Base-by-base conservation (phyloP, 1,140 invertebrate genomes). In the Berghia stephanieae region DNA sequence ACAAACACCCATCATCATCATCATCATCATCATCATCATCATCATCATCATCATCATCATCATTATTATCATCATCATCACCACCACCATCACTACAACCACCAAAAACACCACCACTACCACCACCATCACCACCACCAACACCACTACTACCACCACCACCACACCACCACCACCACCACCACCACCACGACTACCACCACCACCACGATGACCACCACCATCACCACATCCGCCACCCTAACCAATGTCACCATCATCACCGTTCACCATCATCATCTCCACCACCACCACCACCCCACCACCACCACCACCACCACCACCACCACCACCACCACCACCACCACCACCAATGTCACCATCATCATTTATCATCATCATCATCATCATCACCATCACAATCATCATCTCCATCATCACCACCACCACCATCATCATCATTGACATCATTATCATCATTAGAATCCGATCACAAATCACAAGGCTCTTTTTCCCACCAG, bases 281-380 rank as follows among this genome's bases (percentile, higher is more conserved):
- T 52, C 46, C 13, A 16, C 46, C n/a, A 16, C 46, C 13, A 24
- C n/a, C 13, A 16, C 46, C 13, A 16, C 13, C 13, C n/a, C n/a
- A 52, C n/a, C 46, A 52, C n/a, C 46, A 52, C n/a, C n/a, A 52
- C n/a, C 46, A 52, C n/a, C 46, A 52, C n/a, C 46, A 52, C n/a
- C 46, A 52, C n/a, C 46, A 52, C n/a, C 46, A 52, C n/a, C 46
- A 52, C n/a, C 46, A 52, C n/a, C 46, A 52, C n/a, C 46, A 52
- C n/a, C 46, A 52, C n/a, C 46, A 52, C n/a, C 46, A 52, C n/a
- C 46, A 52, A 16, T 24, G 24, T 52, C n/a, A 52, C n/a, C 46
- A 52, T 52, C 46, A 52, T 52, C 46, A 52, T 52, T 52, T 52
- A 52, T 52, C 46, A 52, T 52, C 46, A 52, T 52, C 46, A 52